phyloP scores from a whole-genome alignment of 2,888 invertebrate species.

The Bimastos eiseni region DNA sequence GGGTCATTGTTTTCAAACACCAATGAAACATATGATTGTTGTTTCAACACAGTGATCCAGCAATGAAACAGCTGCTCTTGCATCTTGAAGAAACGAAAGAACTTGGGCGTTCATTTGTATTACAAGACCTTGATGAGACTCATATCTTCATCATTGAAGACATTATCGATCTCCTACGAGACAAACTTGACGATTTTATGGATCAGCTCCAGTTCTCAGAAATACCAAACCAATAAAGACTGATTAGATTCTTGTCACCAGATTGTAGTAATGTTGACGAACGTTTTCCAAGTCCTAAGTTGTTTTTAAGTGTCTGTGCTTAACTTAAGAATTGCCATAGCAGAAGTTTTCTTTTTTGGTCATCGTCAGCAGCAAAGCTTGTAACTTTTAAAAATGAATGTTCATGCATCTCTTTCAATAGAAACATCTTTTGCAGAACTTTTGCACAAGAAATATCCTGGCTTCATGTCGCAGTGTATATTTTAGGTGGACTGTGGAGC shows the following conservation, averaged over 20 bases:
- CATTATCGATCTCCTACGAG: constrained; percentile 83
- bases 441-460: neutral
- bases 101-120: constrained; percentile 89
- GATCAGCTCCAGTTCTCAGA: constrained; percentile 87
- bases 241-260: neutral
- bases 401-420: neutral
- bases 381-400: neutral
- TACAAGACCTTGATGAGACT: constrained; percentile 92
- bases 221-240: neutral
- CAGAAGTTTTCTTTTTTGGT: neutral
- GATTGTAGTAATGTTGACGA: no score
- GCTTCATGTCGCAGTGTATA: neutral
- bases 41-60: constrained; percentile 79
- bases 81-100: constrained; percentile 92
- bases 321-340: neutral
- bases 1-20: neutral
- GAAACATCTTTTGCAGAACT: neutral
- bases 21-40: neutral
- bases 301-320: neutral
- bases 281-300: neutral
- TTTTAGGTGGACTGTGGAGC: no score
- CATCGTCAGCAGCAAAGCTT: neutral
- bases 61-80: constrained; percentile 96
- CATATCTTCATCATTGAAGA: constrained; percentile 94
- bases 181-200: constrained; percentile 83